A percentile compares a stretch with the other conserved stretches of the same genome.
phyloP scores from a whole-genome alignment of 2,797 vertebrate genomes.

The Scolopax bukidnonensis region DNA sequence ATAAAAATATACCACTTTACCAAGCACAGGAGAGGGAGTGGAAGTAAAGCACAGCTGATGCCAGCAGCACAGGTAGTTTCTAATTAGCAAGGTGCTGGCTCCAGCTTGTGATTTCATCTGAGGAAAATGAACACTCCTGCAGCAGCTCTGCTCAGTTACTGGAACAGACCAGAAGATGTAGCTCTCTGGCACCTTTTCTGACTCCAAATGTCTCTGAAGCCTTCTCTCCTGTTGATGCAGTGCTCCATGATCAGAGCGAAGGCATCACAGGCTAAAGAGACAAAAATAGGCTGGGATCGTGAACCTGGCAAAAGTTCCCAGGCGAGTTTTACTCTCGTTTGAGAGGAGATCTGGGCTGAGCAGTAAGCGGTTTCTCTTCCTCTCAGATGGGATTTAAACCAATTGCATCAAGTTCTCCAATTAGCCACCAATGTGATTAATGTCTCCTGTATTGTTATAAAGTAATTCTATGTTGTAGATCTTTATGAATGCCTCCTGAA shows the following conservation, averaged over 20 bases:
- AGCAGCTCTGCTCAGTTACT: constrained; percentile 14
- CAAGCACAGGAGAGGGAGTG: neutral
- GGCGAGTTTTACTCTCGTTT: neutral
- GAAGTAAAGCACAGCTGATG: neutral
- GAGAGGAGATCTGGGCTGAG: neutral
- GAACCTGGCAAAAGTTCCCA: constrained; percentile 40
- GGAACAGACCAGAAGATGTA: constrained; percentile 47
- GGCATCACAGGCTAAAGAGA: neutral
- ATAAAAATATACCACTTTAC: fast-evolving
- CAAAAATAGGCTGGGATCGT: neutral
- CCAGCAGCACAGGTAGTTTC: neutral
- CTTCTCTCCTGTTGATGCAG: neutral
- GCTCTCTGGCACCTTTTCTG: constrained; percentile 51
- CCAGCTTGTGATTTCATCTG: neutral
- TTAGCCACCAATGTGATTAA: constrained; percentile 5
- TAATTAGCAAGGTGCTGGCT: neutral
- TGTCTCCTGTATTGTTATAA: constrained; percentile 20
- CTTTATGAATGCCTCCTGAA: constrained; percentile 59
- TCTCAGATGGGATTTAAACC: constrained; percentile 30
- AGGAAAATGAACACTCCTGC: fast-evolving
- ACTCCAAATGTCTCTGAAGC: neutral
- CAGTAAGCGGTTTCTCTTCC: neutral
- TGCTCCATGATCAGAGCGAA: neutral
- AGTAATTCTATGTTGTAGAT: constrained; percentile 45
- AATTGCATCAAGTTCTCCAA: neutral